Evolutionary conservation across 64 coral and sea anemone genomes (phyloP).

Genomic region (Stylophora pistillata): DNA sequence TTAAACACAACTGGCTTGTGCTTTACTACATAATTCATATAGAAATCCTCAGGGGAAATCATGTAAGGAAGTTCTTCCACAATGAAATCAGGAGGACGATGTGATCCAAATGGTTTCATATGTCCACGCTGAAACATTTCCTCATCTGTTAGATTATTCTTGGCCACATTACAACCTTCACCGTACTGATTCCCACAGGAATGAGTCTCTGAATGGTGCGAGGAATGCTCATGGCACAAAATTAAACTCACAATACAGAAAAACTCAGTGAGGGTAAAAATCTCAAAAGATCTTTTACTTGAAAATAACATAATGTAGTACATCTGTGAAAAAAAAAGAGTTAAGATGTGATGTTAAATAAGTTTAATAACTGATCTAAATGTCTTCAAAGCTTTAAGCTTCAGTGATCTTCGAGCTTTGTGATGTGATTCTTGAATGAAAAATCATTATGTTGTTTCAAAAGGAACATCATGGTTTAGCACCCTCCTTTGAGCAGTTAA

Average conservation of each 20-base stretch:
- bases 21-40: constrained; percentile 97
- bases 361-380: neutral
- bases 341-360: neutral
- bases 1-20: constrained; percentile 98
- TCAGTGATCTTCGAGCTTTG: no score
- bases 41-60: constrained; percentile 97
- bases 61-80: constrained; percentile 89
- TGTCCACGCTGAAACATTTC: constrained; percentile 91
- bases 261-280: constrained; percentile 41
- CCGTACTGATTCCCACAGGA: constrained; percentile 52
- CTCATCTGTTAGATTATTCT: constrained; percentile 53
- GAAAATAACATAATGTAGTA: neutral
- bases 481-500: no score
- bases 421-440: no score
- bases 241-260: neutral
- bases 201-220: constrained; percentile 15
- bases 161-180: constrained; percentile 32
- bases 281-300: neutral
- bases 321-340: neutral
- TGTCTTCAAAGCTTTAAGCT: no score
- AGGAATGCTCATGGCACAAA: constrained; percentile 5
- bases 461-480: no score
- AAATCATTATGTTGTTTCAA: no score
- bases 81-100: constrained; percentile 85
- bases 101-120: constrained; percentile 97